Base-by-base conservation (phyloP, 2,113 vertebrate genomes). In the Mirounga angustirostris region DNA sequence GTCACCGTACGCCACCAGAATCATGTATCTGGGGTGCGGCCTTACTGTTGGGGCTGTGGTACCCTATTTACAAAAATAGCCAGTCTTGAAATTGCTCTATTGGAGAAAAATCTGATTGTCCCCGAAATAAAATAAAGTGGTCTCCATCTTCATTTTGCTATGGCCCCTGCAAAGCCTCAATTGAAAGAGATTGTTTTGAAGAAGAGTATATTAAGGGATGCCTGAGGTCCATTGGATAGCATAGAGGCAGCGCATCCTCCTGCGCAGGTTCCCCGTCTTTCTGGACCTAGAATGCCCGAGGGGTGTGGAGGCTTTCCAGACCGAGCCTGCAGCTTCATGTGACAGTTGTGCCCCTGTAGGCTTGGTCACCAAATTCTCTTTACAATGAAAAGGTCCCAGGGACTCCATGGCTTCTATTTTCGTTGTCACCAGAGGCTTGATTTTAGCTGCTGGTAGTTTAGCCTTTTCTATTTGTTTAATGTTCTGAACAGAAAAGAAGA, bases 41-140 rank as follows among this genome's bases (percentile, higher is more conserved):
- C 0, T 71, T 59, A 33, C 92, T 15, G 2, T 30, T 30, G 46
- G 30, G 79, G 33, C 92, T 59, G 50, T 15, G 50, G 50, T 40
- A 74, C 36, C 9, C 21, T 63, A 71, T 94, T 96, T 94, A 94
- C 79, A 96, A 87, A 97, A 98, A 98, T 95, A 95, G 93, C 65
- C 91, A 84, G 94, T 93, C 83, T 87, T 61, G 52, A 95, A 96
- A 96, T 97, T 97, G 93, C 82, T 94, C 97, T n/a, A 59, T 87
- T 96, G 94, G 85, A 81, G 56, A 95, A 85, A 97, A 97, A 97
- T 97, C 65, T 89, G 95, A 98, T 96, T 94, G 91, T 84, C 67
- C 71, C 73, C 65, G 88, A 96, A 96, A 97, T 98, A 86, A 98
- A 97, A 91, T 97, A 95, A 97, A 97, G 43, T 78, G 50, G n/a